These are phyloP conservation scores for Triplophysa dalaica DNA, from an alignment of 2,113 vertebrate species.

Conservation along the genomic window DNA sequence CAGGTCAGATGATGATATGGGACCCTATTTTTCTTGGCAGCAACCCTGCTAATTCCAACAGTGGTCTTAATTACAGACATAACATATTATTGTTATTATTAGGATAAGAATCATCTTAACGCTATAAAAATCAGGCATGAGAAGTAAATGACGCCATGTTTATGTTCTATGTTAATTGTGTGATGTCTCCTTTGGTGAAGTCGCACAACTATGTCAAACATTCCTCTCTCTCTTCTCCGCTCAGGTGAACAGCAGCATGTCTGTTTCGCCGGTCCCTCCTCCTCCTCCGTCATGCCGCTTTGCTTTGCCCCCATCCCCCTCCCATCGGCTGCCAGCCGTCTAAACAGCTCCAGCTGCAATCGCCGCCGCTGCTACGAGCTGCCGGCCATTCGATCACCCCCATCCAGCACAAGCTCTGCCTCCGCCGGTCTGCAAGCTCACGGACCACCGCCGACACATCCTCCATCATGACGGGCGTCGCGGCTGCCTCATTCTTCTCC, in stretches of 20 bases:
- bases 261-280: constrained; percentile 49
- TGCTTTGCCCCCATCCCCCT: constrained; percentile 22
- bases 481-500: constrained; percentile 95
- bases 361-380: constrained; percentile 68
- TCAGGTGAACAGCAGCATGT: constrained; percentile 61
- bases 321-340: constrained; percentile 59
- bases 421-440: constrained; percentile 71
- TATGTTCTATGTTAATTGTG: too few species aligned
- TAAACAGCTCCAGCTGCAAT: constrained; percentile 54
- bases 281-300: constrained; percentile 59
- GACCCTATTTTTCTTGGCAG: too few species aligned
- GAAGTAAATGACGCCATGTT: too few species aligned
- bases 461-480: constrained; percentile 91
- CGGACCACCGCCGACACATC: constrained; percentile 62
- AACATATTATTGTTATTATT: too few species aligned
- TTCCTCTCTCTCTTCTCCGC: neutral
- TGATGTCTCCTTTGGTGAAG: too few species aligned
- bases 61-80: too few species aligned
- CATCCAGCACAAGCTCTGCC: constrained; percentile 60
- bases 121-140: too few species aligned
- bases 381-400: constrained; percentile 57
- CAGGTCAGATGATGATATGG: too few species aligned
- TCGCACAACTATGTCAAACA: neutral
- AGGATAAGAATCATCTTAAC: too few species aligned
- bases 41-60: too few species aligned